phyloP scores from a whole-genome alignment of 2,113 vertebrate genomes.

The Thalassarche chlororhynchos region DNA sequence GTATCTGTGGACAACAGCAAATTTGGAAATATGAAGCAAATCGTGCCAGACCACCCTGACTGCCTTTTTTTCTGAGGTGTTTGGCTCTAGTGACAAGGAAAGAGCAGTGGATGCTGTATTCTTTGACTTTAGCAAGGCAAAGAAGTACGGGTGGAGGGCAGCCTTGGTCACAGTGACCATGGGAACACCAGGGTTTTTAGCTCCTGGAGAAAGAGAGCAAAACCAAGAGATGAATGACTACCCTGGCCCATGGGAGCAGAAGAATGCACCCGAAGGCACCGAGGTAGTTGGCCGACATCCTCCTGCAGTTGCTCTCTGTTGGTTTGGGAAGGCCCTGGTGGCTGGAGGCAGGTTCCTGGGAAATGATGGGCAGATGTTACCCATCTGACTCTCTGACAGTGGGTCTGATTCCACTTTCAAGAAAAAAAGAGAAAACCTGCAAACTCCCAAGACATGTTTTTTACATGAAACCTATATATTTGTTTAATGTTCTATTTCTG shows the following conservation, averaged over 20 bases:
- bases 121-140: background rate
- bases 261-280: background rate
- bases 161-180: background rate
- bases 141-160: background rate
- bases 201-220: background rate
- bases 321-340: background rate
- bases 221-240: background rate
- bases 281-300: background rate
- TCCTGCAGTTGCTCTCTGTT: background rate
- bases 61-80: background rate
- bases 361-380: background rate
- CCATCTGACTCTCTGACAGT: background rate
- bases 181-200: background rate
- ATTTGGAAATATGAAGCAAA: background rate
- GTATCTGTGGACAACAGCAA: background rate
- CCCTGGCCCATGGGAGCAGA: background rate
- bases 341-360: background rate
- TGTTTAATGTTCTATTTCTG: background rate
- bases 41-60: background rate
- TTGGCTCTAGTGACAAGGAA: background rate
- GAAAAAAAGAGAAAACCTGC: background rate
- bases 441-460: background rate
- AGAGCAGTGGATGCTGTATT: background rate
- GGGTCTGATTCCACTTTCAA: background rate
- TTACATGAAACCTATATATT: background rate